phyloP scores from a whole-genome alignment of 2,113 vertebrate species.

The Channa argus region DNA sequence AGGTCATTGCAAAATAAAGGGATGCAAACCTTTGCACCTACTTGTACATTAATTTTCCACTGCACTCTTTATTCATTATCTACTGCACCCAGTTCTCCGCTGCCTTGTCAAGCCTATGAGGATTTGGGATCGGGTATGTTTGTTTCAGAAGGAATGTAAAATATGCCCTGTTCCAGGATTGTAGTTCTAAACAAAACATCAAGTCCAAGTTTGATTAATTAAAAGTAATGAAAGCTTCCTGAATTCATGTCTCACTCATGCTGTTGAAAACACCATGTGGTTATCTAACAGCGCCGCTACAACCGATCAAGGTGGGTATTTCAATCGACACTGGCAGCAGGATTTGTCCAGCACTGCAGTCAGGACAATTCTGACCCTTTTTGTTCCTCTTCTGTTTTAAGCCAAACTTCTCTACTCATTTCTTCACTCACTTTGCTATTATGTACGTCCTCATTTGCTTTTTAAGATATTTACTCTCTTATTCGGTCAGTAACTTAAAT shows the following conservation, averaged over 20 bases:
- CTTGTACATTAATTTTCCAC: no score
- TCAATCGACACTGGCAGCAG: slow-evolving; percentile 20
- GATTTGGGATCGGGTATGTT: slow-evolving; percentile 26
- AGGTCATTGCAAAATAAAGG: no score
- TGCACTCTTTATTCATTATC: no score
- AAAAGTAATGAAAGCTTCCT: slow-evolving; percentile 46
- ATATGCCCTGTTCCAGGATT: slow-evolving; percentile 49
- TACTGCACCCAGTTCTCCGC: not conserved
- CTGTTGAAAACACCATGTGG: slow-evolving; percentile 18
- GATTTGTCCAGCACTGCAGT: slow-evolving; percentile 58
- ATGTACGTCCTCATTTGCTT: no score
- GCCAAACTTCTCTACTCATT: no score
- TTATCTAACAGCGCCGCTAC: slow-evolving; percentile 24
- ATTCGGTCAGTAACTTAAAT: not conserved
- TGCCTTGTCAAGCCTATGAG: slow-evolving; percentile 16
- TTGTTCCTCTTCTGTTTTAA: slow-evolving; percentile 5
- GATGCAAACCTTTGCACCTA: no score
- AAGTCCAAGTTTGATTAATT: slow-evolving; percentile 51
- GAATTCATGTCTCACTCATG: slow-evolving; percentile 39
- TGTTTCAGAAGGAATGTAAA: slow-evolving; percentile 62
- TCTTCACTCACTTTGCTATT: not conserved
- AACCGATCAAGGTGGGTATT: slow-evolving; percentile 58
- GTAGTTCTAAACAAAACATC: slow-evolving; percentile 65
- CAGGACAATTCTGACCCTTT: slow-evolving; percentile 28
- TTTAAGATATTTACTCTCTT: not conserved